These are phyloP conservation scores for Cheilosia urbana DNA, from an alignment of 2,888 invertebrate species.

Conservation along the genomic window DNA sequence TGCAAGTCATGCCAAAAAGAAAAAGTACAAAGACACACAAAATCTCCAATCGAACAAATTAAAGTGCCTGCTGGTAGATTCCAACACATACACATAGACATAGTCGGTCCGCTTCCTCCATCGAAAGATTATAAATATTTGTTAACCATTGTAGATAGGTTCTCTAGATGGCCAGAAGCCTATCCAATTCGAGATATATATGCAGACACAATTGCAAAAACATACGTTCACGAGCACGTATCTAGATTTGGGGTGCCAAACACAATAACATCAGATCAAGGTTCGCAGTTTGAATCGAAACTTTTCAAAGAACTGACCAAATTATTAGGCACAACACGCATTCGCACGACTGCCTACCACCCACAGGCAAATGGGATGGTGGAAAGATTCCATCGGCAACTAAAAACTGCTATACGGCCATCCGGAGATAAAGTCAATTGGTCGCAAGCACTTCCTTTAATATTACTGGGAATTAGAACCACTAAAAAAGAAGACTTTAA, in stretches of 20 bases:
- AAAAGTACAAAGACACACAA: constrained; percentile 61
- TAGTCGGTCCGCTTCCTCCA: not conserved
- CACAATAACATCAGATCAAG: not conserved
- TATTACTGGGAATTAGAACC: not conserved
- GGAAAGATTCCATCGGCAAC: not conserved
- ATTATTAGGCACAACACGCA: not conserved
- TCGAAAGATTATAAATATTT: not conserved
- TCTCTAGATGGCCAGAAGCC: not conserved
- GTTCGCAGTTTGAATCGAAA: not conserved
- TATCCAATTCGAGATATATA: not conserved
- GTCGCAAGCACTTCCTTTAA: not conserved
- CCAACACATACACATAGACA: constrained; percentile 57
- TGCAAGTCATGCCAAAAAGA: constrained; percentile 53
- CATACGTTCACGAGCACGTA: not conserved
- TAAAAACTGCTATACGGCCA: not conserved
- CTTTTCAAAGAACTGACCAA: not conserved
- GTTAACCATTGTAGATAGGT: not conserved
- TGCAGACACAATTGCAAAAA: too few species aligned
- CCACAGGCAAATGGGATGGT: not conserved
- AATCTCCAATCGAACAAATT: constrained; percentile 21
- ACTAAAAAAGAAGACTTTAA: not conserved
- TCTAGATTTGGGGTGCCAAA: not conserved
- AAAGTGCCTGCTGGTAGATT: constrained; percentile 32
- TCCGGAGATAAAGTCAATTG: not conserved
- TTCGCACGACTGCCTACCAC: not conserved